These are phyloP conservation scores for Contarinia nasturtii DNA, from an alignment of 1,140 invertebrate genomes.

Conservation along the genomic window DNA sequence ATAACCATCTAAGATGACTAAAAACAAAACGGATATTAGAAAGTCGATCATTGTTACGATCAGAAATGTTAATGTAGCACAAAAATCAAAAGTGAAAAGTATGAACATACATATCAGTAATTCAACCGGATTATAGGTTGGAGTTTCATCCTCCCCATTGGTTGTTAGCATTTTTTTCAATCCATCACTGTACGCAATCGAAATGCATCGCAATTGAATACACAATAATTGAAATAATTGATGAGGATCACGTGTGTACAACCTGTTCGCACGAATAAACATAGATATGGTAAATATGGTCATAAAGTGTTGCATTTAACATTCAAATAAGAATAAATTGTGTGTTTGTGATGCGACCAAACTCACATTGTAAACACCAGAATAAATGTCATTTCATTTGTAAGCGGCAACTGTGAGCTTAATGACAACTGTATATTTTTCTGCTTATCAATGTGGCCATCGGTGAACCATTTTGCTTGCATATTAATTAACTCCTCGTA, in stretches of 20 bases:
- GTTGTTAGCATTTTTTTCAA: constrained; percentile 18
- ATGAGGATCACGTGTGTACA: constrained; percentile 22
- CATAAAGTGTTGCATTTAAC: too few species aligned
- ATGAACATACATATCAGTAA: constrained; percentile 1
- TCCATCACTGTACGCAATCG: constrained; percentile 20
- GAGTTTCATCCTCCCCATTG: constrained; percentile 16
- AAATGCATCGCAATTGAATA: constrained; percentile 22
- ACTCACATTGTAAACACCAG: constrained; percentile 2
- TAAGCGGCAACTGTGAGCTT: constrained; percentile 16
- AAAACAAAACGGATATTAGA: constrained; percentile 8
- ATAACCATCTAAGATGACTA: constrained; percentile 21
- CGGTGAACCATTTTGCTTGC: constrained; percentile 1
- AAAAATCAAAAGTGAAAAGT: not conserved
- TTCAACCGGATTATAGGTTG: constrained; percentile 1
- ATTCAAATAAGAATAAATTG: not conserved
- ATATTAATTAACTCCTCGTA: not conserved
- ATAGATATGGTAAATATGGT: too few species aligned
- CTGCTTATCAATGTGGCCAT: constrained; percentile 16
- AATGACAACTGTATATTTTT: constrained; percentile 23
- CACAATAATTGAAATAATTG: constrained; percentile 22
- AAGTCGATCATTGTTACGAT: constrained; percentile 6
- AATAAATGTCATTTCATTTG: constrained; percentile 5
- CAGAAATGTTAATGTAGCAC: not conserved
- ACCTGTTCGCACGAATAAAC: constrained; percentile 5
- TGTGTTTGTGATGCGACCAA: not conserved